These are phyloP conservation scores for Lemur catta DNA, from an alignment of 2,797 vertebrate genomes.

Conservation along the genomic window DNA sequence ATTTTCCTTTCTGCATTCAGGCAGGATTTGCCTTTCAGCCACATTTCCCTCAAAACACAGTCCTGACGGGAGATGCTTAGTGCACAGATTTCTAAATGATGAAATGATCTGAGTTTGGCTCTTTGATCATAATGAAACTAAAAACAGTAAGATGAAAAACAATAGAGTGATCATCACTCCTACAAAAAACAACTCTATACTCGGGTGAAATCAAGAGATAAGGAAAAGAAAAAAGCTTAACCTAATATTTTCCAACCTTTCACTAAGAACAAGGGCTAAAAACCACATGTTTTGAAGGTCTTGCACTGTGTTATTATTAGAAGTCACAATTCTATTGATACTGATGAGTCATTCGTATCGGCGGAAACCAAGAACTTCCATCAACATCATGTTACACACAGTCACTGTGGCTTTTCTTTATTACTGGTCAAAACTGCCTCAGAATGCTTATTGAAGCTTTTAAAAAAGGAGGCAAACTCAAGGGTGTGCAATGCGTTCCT, in stretches of 20 bases:
- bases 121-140: conserved; percentile 63
- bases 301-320: conserved; percentile 88
- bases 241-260: conserved; percentile 90
- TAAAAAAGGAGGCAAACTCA: conserved; percentile 51
- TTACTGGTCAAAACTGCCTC: conserved; percentile 78
- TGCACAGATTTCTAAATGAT: conserved; percentile 51
- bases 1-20: conserved; percentile 65
- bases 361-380: conserved; percentile 87
- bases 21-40: conserved; percentile 76
- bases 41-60: conserved; percentile 61
- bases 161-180: conserved; percentile 30
- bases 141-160: conserved; percentile 65
- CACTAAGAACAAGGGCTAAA: conserved; percentile 82
- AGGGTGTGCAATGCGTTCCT: not conserved
- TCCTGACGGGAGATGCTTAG: conserved; percentile 5
- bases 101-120: conserved; percentile 43
- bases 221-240: conserved; percentile 56
- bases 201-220: conserved; percentile 70
- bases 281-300: conserved; percentile 85
- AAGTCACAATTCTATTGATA: conserved; percentile 88
- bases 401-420: conserved; percentile 82
- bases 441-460: conserved; percentile 56
- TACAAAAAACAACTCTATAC: conserved; percentile 71
- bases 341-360: conserved; percentile 89
- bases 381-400: conserved; percentile 83